Percentiles rank a stretch among this genome's conserved stretches.
phyloP scores from a whole-genome alignment of 2,797 vertebrate species.

The Meda fulgida region DNA sequence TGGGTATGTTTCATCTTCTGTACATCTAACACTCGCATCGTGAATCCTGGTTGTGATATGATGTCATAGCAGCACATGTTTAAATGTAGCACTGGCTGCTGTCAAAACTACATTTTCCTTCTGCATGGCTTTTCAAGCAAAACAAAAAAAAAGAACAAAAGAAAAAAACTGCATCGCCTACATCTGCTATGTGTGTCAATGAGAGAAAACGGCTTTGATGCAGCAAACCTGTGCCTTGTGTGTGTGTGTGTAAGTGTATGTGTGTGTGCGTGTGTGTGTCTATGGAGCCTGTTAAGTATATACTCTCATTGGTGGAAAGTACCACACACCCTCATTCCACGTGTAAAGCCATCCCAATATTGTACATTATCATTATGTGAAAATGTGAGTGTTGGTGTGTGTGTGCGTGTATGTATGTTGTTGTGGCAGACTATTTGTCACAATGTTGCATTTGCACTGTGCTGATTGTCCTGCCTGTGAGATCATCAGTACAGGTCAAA shows the following conservation, averaged over 20 bases:
- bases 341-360: conserved; percentile 34
- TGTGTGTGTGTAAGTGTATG: not conserved
- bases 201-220: conserved; percentile 76
- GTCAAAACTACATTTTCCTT: conserved; percentile 99
- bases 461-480: conserved; percentile 39
- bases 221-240: conserved; percentile 51
- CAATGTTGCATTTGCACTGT: conserved; percentile 40
- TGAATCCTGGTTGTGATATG: conserved; percentile 99
- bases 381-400: conserved; percentile 38
- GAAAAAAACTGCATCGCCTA: conserved; percentile 90
- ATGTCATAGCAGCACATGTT: conserved; percentile 99
- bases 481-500: conserved; percentile 47
- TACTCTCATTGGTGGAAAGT: conserved; percentile 56
- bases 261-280: conserved; percentile 28
- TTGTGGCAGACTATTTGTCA: conserved; percentile 34
- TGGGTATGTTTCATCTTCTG: conserved; percentile 99
- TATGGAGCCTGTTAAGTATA: conserved; percentile 44
- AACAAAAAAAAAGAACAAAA: conserved; percentile 53
- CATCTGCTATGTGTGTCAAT: conserved; percentile 91
- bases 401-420: conserved; percentile 29
- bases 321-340: conserved; percentile 56
- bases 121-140: conserved; percentile 96
- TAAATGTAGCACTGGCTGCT: conserved; percentile 99
- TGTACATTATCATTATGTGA: conserved; percentile 34
- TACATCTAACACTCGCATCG: conserved; percentile 99